Base-by-base conservation (phyloP, 2,113 vertebrate genomes). In the Microcebus murinus region DNA sequence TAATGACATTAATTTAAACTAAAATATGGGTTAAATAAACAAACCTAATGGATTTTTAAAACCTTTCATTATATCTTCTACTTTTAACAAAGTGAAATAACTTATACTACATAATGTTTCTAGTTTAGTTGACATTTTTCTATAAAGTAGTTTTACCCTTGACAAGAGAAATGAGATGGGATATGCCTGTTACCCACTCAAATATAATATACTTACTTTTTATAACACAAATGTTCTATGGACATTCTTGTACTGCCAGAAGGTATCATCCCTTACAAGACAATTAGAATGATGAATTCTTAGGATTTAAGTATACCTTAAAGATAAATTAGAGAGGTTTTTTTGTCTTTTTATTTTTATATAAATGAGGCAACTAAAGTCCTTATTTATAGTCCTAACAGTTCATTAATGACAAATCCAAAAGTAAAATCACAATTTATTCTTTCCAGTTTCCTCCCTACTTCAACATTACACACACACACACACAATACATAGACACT, bases 1-100 rank as follows among this genome's bases (percentile, higher is more conserved):
- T 74, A 87, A 85, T 91, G 74, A 83, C 81, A 52, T 77, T 76
- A 85, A 92, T 73, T 97, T 83, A 96, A 86, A 70, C 42, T 83
- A 94, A 77, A 82, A 73, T 61, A 39, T 70, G 11, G 31, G 34
- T 59, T 96, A 97, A 94, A 48, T 70, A 73, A 95, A 89, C 85
- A 87, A 88, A 74, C 68, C 57, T 67, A 79, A 83, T 80, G 70
- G 57, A 84, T 80, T 76, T 90, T 81, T 68, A 92, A 94, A 90
- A 25, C 25, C 20, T 70, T 87, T 92, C 59, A 79, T 89, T 89
- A 29, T 61, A 67, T 82, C n/a, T 82, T 80, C 27, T 68, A 52
- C 67, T 76, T 93, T 90, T 90, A 90, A 90, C 12, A 59, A 71
- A 45, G 14, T 21, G 11, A 90, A 96, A 77, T 88, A 81, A 67